phyloP scores from a whole-genome alignment of 2,113 vertebrate genomes.

The Arenaria interpres region DNA sequence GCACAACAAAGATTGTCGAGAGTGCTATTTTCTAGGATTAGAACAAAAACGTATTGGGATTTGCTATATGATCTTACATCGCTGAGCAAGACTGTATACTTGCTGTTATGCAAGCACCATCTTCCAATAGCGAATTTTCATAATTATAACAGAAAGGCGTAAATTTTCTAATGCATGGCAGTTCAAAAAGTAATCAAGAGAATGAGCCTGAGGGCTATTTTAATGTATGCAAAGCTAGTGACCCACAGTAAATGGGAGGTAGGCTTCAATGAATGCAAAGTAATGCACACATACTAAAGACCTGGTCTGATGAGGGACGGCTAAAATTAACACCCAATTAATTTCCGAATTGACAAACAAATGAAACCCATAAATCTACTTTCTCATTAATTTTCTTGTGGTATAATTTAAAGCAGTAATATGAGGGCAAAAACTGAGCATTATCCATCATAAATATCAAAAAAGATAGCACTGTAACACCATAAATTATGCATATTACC shows the following conservation, averaged over 20 bases:
- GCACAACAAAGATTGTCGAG: constrained; percentile 58
- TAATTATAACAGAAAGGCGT: constrained; percentile 95
- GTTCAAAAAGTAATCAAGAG: constrained; percentile 97
- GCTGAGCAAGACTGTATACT: constrained; percentile 35
- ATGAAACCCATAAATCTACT: constrained; percentile 99
- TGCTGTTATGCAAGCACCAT: constrained; percentile 82
- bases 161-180: constrained; percentile 92
- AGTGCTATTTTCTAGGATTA: constrained; percentile 61
- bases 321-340: constrained; percentile 99
- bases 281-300: constrained; percentile 85
- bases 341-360: constrained; percentile 99
- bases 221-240: constrained; percentile 99
- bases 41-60: constrained; percentile 48
- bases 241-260: constrained; percentile 93
- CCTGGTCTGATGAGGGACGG: constrained; percentile 93
- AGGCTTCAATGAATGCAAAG: constrained; percentile 94
- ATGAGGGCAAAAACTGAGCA: constrained; percentile 87
- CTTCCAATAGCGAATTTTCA: constrained; percentile 87
- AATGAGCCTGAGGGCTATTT: constrained; percentile 93
- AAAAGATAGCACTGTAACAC: constrained; percentile 91
- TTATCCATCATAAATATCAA: constrained; percentile 99
- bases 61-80: constrained; percentile 17
- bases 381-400: constrained; percentile 97
- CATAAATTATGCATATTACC: constrained; percentile 90
- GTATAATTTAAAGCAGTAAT: constrained; percentile 98